These are phyloP conservation scores for Lagria hirta DNA, from an alignment of 2,888 invertebrate species.

Conservation along the genomic window DNA sequence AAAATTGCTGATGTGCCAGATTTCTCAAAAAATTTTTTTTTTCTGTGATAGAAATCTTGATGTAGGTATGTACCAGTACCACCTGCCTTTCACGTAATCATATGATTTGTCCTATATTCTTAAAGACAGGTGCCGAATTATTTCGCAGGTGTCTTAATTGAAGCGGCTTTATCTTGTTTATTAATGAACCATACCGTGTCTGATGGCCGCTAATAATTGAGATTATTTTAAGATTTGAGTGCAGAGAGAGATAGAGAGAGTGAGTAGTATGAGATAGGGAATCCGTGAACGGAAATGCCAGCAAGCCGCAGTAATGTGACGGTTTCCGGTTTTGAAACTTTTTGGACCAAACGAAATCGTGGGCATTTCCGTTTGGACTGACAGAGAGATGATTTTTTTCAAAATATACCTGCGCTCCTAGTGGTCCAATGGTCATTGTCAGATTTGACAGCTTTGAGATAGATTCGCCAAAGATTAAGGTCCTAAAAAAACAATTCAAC, in stretches of 20 bases:
- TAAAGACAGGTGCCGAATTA: conserved; percentile 12
- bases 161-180: conserved; percentile 13
- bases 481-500: too few relatives aligned
- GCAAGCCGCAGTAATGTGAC: conserved; percentile 30
- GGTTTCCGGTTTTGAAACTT: conserved; percentile 26
- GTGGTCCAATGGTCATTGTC: neutral
- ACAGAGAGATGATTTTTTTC: neutral
- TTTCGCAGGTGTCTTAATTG: conserved; percentile 18
- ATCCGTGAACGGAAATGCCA: conserved; percentile 31
- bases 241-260: conserved; percentile 10
- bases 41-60: too few relatives aligned
- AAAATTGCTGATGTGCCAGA: too few relatives aligned
- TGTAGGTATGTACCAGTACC: too few relatives aligned
- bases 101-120: conserved; percentile 5
- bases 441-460: neutral
- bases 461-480: neutral
- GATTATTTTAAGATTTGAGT: conserved; percentile 21
- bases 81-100: too few relatives aligned
- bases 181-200: conserved; percentile 20
- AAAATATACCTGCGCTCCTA: neutral
- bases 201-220: conserved; percentile 14
- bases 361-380: conserved; percentile 20
- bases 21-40: too few relatives aligned
- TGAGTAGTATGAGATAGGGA: too few relatives aligned
- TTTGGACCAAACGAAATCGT: conserved; percentile 23